A percentile compares a stretch with the other conserved stretches of the same genome.
Evolutionary conservation across 2,113 vertebrate species (phyloP).

Genomic region (Todiramphus saurophagus): DNA sequence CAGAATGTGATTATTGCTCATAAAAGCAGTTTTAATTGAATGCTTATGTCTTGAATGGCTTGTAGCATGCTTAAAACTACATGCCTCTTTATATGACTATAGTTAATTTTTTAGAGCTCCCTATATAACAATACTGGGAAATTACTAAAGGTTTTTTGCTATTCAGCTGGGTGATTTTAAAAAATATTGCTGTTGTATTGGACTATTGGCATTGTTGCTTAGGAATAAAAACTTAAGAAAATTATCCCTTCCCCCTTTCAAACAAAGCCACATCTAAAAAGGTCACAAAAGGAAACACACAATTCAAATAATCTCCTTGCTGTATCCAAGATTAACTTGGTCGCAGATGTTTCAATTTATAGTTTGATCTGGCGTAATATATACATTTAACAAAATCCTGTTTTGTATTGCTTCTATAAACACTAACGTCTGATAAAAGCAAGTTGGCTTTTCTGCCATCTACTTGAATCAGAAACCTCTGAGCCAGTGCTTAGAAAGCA

Average conservation of each 20-base stretch:
- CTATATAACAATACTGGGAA: constrained; percentile 69
- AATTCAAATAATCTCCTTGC: constrained; percentile 75
- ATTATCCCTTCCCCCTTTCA: constrained; percentile 55
- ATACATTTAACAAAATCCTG: constrained; percentile 80
- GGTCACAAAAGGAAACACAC: constrained; percentile 74
- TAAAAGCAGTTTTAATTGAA: constrained; percentile 77
- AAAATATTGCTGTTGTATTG: constrained; percentile 55
- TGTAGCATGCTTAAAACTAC: constrained; percentile 57
- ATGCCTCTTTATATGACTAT: constrained; percentile 67
- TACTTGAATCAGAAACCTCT: constrained; percentile 57
- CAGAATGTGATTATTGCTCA: constrained; percentile 76
- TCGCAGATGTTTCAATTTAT: constrained; percentile 81
- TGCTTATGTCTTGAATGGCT: constrained; percentile 68
- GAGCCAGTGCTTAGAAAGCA: constrained; percentile 51
- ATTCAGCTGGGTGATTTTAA: constrained; percentile 69
- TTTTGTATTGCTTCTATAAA: constrained; percentile 80
- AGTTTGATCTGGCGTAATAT: constrained; percentile 77
- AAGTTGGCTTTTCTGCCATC: constrained; percentile 75
- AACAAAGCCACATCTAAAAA: constrained; percentile 71
- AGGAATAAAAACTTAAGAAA: constrained; percentile 71
- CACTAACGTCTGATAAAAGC: constrained; percentile 75
- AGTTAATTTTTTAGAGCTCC: constrained; percentile 71
- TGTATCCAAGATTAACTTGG: constrained; percentile 76
- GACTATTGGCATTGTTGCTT: constrained; percentile 59
- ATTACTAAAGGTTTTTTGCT: constrained; percentile 70